Evolutionary conservation across 1,140 invertebrate species (phyloP).

Genomic region (Diprion similis): DNA sequence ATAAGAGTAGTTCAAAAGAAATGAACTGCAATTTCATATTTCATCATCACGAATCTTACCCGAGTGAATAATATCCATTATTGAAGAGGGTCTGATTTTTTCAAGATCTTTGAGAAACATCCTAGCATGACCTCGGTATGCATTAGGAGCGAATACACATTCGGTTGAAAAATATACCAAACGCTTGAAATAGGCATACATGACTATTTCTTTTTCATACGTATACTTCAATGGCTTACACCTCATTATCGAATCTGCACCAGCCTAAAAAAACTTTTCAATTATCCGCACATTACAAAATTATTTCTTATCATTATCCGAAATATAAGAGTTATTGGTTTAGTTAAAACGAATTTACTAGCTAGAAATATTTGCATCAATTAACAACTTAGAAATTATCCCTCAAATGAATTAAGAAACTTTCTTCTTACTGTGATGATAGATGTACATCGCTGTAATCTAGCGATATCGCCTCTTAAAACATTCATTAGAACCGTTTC

Average conservation of each 20-base stretch:
- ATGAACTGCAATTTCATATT: slow-evolving; percentile 15
- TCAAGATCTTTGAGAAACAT: slow-evolving; percentile 96
- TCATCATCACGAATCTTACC: slow-evolving; percentile 61
- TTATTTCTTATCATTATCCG: background rate
- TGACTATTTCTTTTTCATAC: slow-evolving; percentile 99
- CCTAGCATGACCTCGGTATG: slow-evolving; percentile 94
- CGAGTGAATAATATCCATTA: slow-evolving; percentile 98
- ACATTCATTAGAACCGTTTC: slow-evolving; percentile 99
- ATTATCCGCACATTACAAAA: slow-evolving; percentile 16
- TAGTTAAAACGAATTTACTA: background rate
- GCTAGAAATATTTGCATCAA: slow-evolving; percentile 19
- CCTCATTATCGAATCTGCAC: slow-evolving; percentile 87
- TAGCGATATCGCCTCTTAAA: slow-evolving; percentile 93
- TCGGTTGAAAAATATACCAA: slow-evolving; percentile 99
- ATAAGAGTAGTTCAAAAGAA: slow-evolving; percentile 16
- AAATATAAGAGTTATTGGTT: too few species aligned
- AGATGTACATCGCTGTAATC: slow-evolving; percentile 89
- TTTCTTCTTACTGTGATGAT: slow-evolving; percentile 78
- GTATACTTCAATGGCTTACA: slow-evolving; percentile 99
- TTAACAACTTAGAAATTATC: background rate
- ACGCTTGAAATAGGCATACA: slow-evolving; percentile 98
- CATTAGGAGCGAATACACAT: slow-evolving; percentile 98
- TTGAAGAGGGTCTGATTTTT: slow-evolving; percentile 89
- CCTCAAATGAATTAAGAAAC: too few species aligned
- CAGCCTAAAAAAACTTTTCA: slow-evolving; percentile 66